A percentile compares a stretch with the other conserved stretches of the same genome.
Evolutionary conservation across 2,113 vertebrate species (phyloP).

Genomic region (Bufo gargarizans): DNA sequence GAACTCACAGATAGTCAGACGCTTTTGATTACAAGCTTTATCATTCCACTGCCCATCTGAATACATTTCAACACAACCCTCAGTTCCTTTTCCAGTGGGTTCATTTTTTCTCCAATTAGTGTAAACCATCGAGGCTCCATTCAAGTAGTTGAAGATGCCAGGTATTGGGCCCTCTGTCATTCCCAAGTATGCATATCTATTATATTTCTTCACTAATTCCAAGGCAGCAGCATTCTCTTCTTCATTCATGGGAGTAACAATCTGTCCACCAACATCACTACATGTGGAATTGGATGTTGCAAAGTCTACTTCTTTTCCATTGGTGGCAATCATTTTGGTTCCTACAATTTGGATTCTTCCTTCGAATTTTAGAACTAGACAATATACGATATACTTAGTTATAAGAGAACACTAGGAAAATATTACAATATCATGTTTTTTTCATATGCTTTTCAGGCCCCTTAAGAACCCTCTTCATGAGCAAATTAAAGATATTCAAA

Average conservation of each 20-base stretch:
- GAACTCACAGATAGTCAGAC: slow-evolving; percentile 69
- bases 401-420: background rate
- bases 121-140: slow-evolving; percentile 58
- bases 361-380: slow-evolving; percentile 69
- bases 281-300: slow-evolving; percentile 62
- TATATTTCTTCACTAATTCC: slow-evolving; percentile 61
- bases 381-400: background rate
- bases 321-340: slow-evolving; percentile 70
- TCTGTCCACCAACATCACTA: slow-evolving; percentile 62
- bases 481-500: too few species aligned
- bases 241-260: slow-evolving; percentile 65
- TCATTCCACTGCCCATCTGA: slow-evolving; percentile 72
- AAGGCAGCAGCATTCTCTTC: slow-evolving; percentile 71
- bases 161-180: slow-evolving; percentile 59
- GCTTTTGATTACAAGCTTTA: slow-evolving; percentile 63
- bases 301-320: slow-evolving; percentile 65
- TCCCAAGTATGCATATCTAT: slow-evolving; percentile 71
- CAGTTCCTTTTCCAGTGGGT: slow-evolving; percentile 64
- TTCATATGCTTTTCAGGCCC: too few species aligned
- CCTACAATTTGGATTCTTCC: slow-evolving; percentile 63
- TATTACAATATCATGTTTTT: too few species aligned
- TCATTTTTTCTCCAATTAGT: slow-evolving; percentile 68
- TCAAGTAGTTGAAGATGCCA: slow-evolving; percentile 60
- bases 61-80: slow-evolving; percentile 73
- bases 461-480: too few species aligned